Base-by-base conservation (phyloP, 2,888 invertebrate species). In the Microctonus brassicae region DNA sequence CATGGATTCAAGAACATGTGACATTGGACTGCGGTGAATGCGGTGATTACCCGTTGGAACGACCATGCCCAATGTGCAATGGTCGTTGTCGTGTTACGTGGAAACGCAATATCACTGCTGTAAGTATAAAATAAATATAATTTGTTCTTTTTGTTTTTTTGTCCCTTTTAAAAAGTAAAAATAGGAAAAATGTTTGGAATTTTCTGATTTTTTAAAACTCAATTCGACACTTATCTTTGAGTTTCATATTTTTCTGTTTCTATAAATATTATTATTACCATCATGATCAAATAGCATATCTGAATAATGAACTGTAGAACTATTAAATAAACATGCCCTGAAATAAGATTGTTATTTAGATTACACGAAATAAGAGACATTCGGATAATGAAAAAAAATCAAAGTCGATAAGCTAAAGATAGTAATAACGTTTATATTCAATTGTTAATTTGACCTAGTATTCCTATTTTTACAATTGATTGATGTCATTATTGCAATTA, bases 1-100 rank as follows among this genome's bases (percentile, higher is more conserved):
- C 93, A 78, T 95, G 95, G 95, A 91, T 90, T 79, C 93, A 94
- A 82, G 91, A 93, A 80, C 94, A 94, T 85, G 93, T 93, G 55
- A 93, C 94, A 9, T 88, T 94, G 60, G 94, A 94, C 84, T 95
- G 95, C 86, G 89, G 91, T 62, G 95, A 95, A 86, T 95, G 95
- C 84, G 95, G 94, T 55, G 94, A 94, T 67, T 95, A 94, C 83
- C 92, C 93, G 69, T 89, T 94, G 82, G 90, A 91, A 79, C 89
- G 95, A 77, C 94, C 95, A 22, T 95, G 95, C 83, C 93, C 93
- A 11, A 88, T 91, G 17, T 95, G 95, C 85, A 92, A 93, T 73
- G 94, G 94, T 65, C 90, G 91, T 79, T 95, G 95, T 85, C 91
- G 90, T 74, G 90, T 91, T 65, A 87, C 89, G 63, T 95, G 94